phyloP scores from a whole-genome alignment of 2,113 vertebrate species.

The Phrynosoma blainvillii region DNA sequence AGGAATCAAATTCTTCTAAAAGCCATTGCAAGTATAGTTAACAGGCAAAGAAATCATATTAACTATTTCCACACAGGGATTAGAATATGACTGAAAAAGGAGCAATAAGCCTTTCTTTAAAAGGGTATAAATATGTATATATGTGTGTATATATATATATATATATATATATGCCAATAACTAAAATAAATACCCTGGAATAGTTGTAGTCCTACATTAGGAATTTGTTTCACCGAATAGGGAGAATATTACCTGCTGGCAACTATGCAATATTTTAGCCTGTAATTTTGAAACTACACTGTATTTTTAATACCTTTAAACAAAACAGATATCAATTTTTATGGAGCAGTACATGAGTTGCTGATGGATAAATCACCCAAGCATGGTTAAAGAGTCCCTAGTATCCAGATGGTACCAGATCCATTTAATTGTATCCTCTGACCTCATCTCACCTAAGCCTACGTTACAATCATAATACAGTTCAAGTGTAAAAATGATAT shows the following conservation, averaged over 20 bases:
- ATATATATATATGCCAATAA: neutral
- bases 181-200: neutral
- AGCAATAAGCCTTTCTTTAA: conserved; percentile 26
- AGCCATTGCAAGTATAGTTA: conserved; percentile 27
- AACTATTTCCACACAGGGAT: conserved; percentile 16
- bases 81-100: conserved; percentile 44
- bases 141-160: too few relatives aligned
- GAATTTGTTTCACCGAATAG: conserved; percentile 76
- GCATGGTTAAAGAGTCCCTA: conserved; percentile 97
- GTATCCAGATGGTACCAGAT: conserved; percentile 95
- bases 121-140: neutral
- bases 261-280: conserved; percentile 85
- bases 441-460: conserved; percentile 96
- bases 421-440: conserved; percentile 97
- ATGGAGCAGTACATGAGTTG: conserved; percentile 94
- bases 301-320: conserved; percentile 90
- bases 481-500: conserved; percentile 99
- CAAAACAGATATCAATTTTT: conserved; percentile 96
- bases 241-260: conserved; percentile 88
- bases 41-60: conserved; percentile 26
- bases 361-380: conserved; percentile 99
- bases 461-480: conserved; percentile 97
- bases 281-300: conserved; percentile 93
- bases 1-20: conserved; percentile 29
- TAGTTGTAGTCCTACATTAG: conserved; percentile 37